phyloP scores from a whole-genome alignment of 2,113 vertebrate species.

The Sturnus vulgaris region DNA sequence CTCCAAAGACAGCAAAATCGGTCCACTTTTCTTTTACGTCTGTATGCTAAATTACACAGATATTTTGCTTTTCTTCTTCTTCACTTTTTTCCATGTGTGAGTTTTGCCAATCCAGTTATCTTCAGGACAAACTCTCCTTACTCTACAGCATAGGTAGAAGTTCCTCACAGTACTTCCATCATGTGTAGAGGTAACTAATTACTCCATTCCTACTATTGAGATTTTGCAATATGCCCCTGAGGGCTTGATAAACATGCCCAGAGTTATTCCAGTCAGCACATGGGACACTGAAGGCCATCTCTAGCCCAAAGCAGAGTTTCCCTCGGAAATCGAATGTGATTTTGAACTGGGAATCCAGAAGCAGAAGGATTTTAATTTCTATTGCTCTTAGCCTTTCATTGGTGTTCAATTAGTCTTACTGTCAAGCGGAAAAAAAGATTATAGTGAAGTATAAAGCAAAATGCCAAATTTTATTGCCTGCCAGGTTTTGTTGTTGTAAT shows the following conservation, averaged over 20 bases:
- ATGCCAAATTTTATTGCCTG: neutral
- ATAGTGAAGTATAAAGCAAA: neutral
- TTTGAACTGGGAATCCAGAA: neutral
- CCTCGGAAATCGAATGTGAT: neutral
- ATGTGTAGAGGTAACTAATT: accelerated
- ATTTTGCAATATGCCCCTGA: neutral
- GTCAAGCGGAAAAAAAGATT: neutral
- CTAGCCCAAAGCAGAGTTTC: neutral
- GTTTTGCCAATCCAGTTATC: neutral
- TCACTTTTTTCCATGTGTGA: neutral
- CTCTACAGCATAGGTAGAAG: neutral
- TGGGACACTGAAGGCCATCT: neutral
- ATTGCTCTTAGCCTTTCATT: neutral
- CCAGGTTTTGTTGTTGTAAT: neutral
- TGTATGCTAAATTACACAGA: neutral
- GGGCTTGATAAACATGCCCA: neutral
- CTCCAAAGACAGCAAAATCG: neutral
- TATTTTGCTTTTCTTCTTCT: neutral
- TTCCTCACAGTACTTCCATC: neutral
- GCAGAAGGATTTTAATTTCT: neutral
- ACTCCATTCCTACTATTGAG: neutral
- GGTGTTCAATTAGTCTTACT: neutral
- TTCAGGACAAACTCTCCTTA: neutral
- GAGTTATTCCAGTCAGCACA: neutral
- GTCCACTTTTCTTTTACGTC: neutral